Evolutionary conservation across 2,888 invertebrate genomes (phyloP).

Genomic region (Scaptomyza parva): DNA sequence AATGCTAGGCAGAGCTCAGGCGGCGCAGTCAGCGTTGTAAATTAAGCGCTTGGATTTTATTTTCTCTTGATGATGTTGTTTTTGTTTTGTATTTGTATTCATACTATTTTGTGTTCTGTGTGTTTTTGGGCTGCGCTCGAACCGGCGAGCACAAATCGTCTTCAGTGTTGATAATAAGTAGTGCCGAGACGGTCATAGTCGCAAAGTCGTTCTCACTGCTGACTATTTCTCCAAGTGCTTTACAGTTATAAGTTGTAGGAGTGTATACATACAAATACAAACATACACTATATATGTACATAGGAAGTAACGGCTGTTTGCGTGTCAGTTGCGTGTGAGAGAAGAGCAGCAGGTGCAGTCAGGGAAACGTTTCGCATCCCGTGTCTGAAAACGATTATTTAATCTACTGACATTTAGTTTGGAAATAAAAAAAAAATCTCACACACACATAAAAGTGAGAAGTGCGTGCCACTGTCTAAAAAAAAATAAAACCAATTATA

Average conservation of each 20-base stretch:
- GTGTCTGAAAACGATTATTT: conserved; percentile 58
- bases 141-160: conserved; percentile 50
- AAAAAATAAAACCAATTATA: conserved; percentile 6
- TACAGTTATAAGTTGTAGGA: conserved; percentile 34
- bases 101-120: background rate
- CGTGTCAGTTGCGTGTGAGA: conserved; percentile 58
- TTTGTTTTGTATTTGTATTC: background rate
- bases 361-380: conserved; percentile 33
- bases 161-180: conserved; percentile 73
- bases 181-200: conserved; percentile 46
- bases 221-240: conserved; percentile 37
- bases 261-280: conserved; percentile 1
- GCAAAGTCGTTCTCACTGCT: conserved; percentile 23
- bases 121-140: conserved; percentile 52
- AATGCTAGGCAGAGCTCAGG: conserved; percentile 35
- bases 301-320: conserved; percentile 65
- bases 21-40: conserved; percentile 45
- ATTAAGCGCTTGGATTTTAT: conserved; percentile 53
- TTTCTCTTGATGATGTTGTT: conserved; percentile 1
- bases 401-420: conserved; percentile 47
- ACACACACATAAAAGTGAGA: conserved; percentile 2
- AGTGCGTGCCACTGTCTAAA: conserved; percentile 44
- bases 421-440: conserved; percentile 1
- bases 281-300: background rate
- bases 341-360: conserved; percentile 19